Evolutionary conservation across 2,113 vertebrate genomes (phyloP), one percentile per base, ranked within the genome.

Genomic region (Gobio gobio): DNA sequence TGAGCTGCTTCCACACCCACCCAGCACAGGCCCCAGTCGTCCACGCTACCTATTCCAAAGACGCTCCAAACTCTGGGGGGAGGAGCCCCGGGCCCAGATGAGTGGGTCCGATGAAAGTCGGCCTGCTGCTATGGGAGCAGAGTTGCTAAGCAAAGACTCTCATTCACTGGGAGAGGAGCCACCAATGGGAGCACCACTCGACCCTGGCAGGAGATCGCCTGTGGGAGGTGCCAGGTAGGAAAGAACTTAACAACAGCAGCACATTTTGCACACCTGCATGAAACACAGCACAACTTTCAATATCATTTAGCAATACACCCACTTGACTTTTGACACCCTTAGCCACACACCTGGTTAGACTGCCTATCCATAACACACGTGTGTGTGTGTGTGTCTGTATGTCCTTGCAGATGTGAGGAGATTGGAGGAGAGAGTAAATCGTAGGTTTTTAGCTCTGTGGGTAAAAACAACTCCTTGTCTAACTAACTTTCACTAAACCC

Each of bases 41-140:
- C 97, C 98, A 86, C 97, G 97, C 93, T 99, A 99, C 94, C 96
- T 99, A 94, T 99, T 99, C 94, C 98, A 99, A 96, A 97, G 97
- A 95, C 96, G 97, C 93, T 99, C 98, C 91, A 99, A 99, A 95
- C 95, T 99, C 90, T 99, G 98, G 98, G 98, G 98, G 86, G 96
- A 97, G 93, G 97, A 97, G 90, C 95, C 95, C 92, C 93, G 95
- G 93, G 92, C 92, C 84, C 94, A 95, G 85, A 94, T 96, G 95
- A 86, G 97, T 90, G 92, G 97, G 87, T 96, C 87, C 94, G 97
- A 89, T 92, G 97, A 84, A 95, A 98, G 90, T 94, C 96, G 86
- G 94, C 93, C 83, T 97, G 98, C 92, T 96, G 98, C 87, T 95
- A 89, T 89, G 88, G 88, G 88, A 40, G 88, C 99, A 33, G 98